These are phyloP conservation scores for Amblyjoppa fuscipennis DNA, from an alignment of 2,888 invertebrate genomes.

Conservation along the genomic window DNA sequence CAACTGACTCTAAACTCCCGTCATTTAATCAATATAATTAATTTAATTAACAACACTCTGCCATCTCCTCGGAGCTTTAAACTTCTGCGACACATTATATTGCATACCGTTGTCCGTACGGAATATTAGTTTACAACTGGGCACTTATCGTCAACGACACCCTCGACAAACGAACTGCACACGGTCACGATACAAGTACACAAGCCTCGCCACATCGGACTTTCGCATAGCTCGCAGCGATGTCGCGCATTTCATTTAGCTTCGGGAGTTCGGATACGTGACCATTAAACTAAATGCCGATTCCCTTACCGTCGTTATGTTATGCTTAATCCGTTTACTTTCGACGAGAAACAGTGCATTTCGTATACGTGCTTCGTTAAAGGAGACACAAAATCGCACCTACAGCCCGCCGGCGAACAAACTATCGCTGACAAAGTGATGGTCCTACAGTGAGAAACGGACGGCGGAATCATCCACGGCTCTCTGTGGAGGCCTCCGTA, in stretches of 20 bases:
- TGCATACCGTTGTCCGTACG: background rate
- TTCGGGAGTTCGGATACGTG: background rate
- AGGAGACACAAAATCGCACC: background rate
- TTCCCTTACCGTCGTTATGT: background rate
- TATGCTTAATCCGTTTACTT: background rate
- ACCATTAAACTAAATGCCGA: background rate
- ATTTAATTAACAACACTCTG: background rate
- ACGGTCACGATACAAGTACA: background rate
- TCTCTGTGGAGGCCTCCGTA: background rate
- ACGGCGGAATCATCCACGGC: background rate
- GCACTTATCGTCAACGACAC: background rate
- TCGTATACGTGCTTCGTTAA: slow-evolving; percentile 4
- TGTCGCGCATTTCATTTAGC: background rate
- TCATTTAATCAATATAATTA: slow-evolving; percentile 4
- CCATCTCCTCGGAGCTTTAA: background rate
- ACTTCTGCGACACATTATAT: background rate
- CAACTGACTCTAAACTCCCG: background rate
- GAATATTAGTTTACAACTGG: slow-evolving; percentile 6
- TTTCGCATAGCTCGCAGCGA: background rate
- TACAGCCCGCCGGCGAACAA: background rate
- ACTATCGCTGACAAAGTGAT: slow-evolving; percentile 5
- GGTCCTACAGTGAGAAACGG: slow-evolving; percentile 2
- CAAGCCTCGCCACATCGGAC: background rate
- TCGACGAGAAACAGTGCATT: background rate
- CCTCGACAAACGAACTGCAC: background rate